These are phyloP conservation scores for Malachius bipustulatus DNA, from an alignment of 2,888 invertebrate genomes.

Conservation along the genomic window DNA sequence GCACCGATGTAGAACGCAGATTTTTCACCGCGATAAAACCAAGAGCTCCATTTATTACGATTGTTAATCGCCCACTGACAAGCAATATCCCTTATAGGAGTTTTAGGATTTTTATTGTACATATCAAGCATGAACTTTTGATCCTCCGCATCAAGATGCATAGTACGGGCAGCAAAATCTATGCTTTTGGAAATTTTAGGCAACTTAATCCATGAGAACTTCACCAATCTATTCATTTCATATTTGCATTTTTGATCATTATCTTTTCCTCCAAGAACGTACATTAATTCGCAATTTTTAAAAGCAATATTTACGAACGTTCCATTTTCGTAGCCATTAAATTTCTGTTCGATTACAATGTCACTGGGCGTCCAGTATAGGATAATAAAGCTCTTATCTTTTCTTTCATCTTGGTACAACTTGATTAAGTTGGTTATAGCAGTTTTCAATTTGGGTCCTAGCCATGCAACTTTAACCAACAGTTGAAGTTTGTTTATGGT, in stretches of 20 bases:
- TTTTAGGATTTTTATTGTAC: constrained; percentile 11
- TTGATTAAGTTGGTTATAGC: constrained; percentile 34
- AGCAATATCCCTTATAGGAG: constrained; percentile 40
- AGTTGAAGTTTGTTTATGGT: constrained; percentile 50
- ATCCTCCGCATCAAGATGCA: constrained; percentile 1
- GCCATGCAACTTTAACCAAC: constrained; percentile 56
- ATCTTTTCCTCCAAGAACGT: constrained; percentile 28
- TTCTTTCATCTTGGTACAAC: constrained; percentile 23
- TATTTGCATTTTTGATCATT: too few relatives aligned
- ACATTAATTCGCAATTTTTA: constrained; percentile 46
- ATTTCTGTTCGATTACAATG: constrained; percentile 40
- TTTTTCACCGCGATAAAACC: constrained; percentile 37
- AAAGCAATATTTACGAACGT: constrained; percentile 46
- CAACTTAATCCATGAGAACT: constrained; percentile 51
- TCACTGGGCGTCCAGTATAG: constrained; percentile 58
- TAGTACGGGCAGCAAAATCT: constrained; percentile 34
- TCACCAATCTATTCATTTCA: constrained; percentile 54
- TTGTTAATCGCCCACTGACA: constrained; percentile 54
- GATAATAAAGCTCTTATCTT: constrained; percentile 38
- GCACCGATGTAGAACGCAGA: constrained; percentile 49
- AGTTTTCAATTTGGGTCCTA: constrained; percentile 46
- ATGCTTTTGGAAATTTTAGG: constrained; percentile 41
- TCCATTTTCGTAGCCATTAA: too few relatives aligned
- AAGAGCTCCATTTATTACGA: constrained; percentile 36
- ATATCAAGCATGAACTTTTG: constrained; percentile 22